Evolutionary conservation across 1,140 invertebrate species (phyloP), one percentile per base, ranked within the genome.

Genomic region (Nomia melanderi): DNA sequence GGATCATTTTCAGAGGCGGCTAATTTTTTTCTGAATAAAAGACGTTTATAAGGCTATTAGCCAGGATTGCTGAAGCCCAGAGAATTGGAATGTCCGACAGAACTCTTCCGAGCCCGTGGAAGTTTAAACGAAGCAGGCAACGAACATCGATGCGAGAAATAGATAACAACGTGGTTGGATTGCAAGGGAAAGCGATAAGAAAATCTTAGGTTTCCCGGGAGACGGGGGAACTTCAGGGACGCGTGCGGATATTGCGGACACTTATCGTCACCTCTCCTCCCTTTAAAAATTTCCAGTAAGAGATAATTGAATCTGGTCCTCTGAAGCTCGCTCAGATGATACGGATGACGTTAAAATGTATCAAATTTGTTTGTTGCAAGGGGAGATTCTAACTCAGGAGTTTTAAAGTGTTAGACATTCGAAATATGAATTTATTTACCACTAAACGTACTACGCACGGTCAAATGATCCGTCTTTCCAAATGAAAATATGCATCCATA

Each of bases 141-240:
- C n/a, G 47, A 25, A 20, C 50, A 44, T 36, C 50, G 50, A 74
- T 44, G 14, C 1, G 60, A 41, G 50, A 44, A 66, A 74, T 66
- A 66, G 62, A 74, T n/a, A 54, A 56, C 50, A 56, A 41, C 9
- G 47, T 9, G 7, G 25, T 11, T 31, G 17, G 47, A 41, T 41
- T 14, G 25, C 25, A 7, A 17, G 71, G 20, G 4, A 36, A 7
- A 29, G 31, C 25, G 33, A 66, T 53, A 41, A 62, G 33, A n/a
- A 41, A 74, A 65, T 41, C 27, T 25, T 3, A 14, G 36, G 31
- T 74, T 44, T 33, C 23, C 6, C n/a, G 33, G 4, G 63, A 44
- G 27, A 56, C 44, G 17, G 27, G 25, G 17, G 25, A 56, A 36
- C 0, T 25, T 20, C 5, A 17, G 6, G 25, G 25, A 56, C 6